These are phyloP conservation scores for Diaperis boleti DNA, from an alignment of 2,888 invertebrate species.

Conservation along the genomic window DNA sequence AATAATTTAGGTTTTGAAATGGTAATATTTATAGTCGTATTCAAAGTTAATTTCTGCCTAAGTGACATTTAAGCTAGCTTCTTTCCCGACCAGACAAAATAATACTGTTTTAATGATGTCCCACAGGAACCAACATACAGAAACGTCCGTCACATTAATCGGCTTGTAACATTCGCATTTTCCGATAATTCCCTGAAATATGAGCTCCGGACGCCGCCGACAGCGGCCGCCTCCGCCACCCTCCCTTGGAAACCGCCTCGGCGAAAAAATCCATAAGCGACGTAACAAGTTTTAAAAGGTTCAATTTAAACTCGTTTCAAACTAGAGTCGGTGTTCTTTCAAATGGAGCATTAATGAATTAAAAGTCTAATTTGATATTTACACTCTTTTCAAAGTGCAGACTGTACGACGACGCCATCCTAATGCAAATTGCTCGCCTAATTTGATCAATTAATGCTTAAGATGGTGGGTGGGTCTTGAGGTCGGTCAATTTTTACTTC, in stretches of 20 bases:
- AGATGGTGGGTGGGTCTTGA: slow-evolving; percentile 25
- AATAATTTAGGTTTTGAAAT: too few species aligned
- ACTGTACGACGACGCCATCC: slow-evolving; percentile 23
- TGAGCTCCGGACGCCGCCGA: slow-evolving; percentile 2
- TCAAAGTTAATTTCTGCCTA: slow-evolving; percentile 3
- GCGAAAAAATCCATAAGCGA: slow-evolving; percentile 1
- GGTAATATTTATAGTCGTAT: not conserved
- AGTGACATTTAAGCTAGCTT: slow-evolving; percentile 14
- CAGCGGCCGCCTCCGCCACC: not conserved
- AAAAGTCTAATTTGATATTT: slow-evolving; percentile 21
- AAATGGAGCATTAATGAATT: slow-evolving; percentile 7
- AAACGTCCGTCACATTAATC: slow-evolving; percentile 29
- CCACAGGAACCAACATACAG: slow-evolving; percentile 7
- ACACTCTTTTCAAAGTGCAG: slow-evolving; percentile 16
- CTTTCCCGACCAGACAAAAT: slow-evolving; percentile 5
- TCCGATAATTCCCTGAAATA: slow-evolving; percentile 18
- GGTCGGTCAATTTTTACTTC: slow-evolving; percentile 15
- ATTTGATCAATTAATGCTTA: slow-evolving; percentile 25
- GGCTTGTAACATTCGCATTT: slow-evolving; percentile 26
- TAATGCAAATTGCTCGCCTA: slow-evolving; percentile 27
- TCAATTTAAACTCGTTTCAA: slow-evolving; percentile 18
- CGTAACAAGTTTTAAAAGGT: slow-evolving; percentile 10
- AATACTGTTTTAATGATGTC: slow-evolving; percentile 33
- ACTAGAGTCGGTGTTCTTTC: slow-evolving; percentile 11
- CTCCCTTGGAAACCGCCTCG: not conserved